These are phyloP conservation scores for Ardeotis arabs DNA, from an alignment of 2,113 vertebrate species.

Conservation along the genomic window DNA sequence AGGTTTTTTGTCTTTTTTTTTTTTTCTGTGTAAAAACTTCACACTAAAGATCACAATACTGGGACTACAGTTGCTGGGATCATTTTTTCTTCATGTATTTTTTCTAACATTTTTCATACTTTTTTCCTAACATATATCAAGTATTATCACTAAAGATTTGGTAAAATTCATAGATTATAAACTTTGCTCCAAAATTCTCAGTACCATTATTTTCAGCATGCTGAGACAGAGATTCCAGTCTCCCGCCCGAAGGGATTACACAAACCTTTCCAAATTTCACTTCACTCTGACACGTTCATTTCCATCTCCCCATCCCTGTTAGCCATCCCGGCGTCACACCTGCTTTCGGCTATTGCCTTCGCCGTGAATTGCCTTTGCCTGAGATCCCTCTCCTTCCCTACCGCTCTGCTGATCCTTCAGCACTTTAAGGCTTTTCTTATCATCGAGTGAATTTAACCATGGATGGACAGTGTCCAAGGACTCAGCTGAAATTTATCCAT, in stretches of 20 bases:
- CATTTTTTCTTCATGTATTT: background rate
- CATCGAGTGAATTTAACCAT: background rate
- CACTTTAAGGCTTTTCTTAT: background rate
- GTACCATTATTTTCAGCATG: background rate
- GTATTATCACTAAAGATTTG: background rate
- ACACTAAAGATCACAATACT: background rate
- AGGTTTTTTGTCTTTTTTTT: background rate
- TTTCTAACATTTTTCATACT: background rate
- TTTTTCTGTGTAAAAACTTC: background rate
- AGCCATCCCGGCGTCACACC: background rate
- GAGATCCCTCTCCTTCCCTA: background rate
- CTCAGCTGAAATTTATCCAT: background rate
- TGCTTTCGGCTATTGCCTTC: background rate
- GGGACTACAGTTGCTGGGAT: background rate
- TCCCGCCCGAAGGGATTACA: background rate
- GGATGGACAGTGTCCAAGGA: background rate
- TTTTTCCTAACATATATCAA: background rate
- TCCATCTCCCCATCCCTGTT: background rate
- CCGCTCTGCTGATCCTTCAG: background rate
- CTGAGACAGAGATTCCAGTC: accelerated
- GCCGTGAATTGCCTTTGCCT: background rate
- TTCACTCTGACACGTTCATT: background rate
- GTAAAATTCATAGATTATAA: background rate
- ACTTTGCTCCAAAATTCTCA: background rate
- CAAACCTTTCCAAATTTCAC: background rate